phyloP scores from a whole-genome alignment of 1,140 invertebrate genomes.

The Bombus waltoni region DNA sequence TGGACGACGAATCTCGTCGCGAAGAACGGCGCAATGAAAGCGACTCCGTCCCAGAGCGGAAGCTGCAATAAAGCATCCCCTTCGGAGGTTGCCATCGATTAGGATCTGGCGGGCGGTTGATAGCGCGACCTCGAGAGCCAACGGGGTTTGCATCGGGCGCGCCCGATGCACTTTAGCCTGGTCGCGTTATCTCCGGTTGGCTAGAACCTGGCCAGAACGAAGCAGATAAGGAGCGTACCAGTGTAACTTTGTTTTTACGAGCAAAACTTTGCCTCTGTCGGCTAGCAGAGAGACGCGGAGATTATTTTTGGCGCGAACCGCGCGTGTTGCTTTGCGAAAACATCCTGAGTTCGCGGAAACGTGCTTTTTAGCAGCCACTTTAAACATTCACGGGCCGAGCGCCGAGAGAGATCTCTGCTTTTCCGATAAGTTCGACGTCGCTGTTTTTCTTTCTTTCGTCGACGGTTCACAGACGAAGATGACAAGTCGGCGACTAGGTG shows the following conservation, averaged over 20 bases:
- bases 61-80: constrained; percentile 25
- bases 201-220: constrained; percentile 64
- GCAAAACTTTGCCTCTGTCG: constrained; percentile 53
- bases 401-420: neutral
- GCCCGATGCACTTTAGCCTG: constrained; percentile 14
- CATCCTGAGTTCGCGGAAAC: constrained; percentile 70
- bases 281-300: constrained; percentile 40
- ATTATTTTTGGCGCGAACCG: constrained; percentile 73
- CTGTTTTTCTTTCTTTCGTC: too few species aligned
- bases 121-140: neutral
- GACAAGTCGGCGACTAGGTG: neutral
- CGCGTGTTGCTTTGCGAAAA: constrained; percentile 66
- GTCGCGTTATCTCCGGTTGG: constrained; percentile 43
- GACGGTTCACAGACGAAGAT: too few species aligned
- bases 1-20: neutral
- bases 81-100: constrained; percentile 40
- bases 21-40: too few species aligned
- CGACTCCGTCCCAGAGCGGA: neutral
- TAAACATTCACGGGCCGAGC: constrained; percentile 12
- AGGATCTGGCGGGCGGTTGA: neutral
- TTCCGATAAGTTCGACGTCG: neutral
- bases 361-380: constrained; percentile 45
- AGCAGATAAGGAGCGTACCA: constrained; percentile 65
- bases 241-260: constrained; percentile 73
- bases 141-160: neutral